Evolutionary conservation across 2,888 invertebrate species (phyloP), one percentile per base, ranked within the genome.

Genomic region (Ichneumon xanthorius): DNA sequence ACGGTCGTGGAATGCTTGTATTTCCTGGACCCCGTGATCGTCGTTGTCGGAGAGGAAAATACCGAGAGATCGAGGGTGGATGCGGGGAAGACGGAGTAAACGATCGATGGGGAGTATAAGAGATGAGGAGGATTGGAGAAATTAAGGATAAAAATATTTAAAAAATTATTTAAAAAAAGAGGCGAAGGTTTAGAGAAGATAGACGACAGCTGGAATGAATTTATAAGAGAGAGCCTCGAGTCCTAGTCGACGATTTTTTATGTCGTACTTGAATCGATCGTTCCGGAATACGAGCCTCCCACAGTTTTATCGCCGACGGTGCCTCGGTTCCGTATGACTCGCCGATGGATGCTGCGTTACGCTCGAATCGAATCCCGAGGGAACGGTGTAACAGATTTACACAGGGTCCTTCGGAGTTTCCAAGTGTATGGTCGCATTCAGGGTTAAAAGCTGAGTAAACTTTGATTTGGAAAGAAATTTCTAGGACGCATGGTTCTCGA

Each of bases 11-110:
- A 80, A 85, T 53, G 82, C 82, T 82, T 82, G 78, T 85, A 86
- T 85, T 86, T 86, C 86, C 85, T 86, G 82, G 77, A 85, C 78
- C 78, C 22, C 70, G 37, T 58, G 70, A 82, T 82, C 79, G 79
- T 72, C 53, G 80, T 61, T 72, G 81, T 75, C 76, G 26, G 80
- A 76, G 71, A 19, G 76, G 80, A 76, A 82, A 82, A 82, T 80
- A 80, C 67, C 71, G 48, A 37, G 61, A 63, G 22, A 68, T 50
- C 61, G 68, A 77, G 78, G 55, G 71, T 78, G 33, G 75, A 63
- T 33, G 67, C 33, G 16, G 48, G 22, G 48, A 70, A 67, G 67
- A 37, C 40, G 11, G 50, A 63, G 63, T 40, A 50, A 85, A 82
- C 70, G 75, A 85, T 82, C 82, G 79, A 85, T 81, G 81, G 79